These are phyloP conservation scores for Thymelicus acteon DNA, from an alignment of 2,888 invertebrate species.

Conservation along the genomic window DNA sequence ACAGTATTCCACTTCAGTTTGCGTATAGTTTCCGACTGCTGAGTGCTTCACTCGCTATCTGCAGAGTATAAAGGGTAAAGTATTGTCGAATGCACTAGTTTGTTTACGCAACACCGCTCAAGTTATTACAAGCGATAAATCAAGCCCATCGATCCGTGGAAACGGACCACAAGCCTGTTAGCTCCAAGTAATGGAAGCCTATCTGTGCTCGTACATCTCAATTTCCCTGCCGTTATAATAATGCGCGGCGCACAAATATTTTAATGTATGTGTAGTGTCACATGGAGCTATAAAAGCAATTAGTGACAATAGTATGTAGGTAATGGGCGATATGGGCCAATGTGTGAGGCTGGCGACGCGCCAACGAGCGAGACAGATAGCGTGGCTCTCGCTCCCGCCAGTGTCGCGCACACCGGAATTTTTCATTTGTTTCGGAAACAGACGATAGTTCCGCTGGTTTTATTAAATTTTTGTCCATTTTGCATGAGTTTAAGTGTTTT, in stretches of 20 bases:
- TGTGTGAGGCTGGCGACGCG: conserved; percentile 48
- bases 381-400: not conserved
- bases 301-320: conserved; percentile 68
- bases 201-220: conserved; percentile 27
- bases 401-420: conserved; percentile 46
- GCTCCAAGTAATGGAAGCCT: conserved; percentile 28
- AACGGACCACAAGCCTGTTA: conserved; percentile 25
- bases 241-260: conserved; percentile 37
- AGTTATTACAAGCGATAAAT: conserved; percentile 27
- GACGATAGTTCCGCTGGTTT: conserved; percentile 48
- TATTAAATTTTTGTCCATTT: conserved; percentile 50
- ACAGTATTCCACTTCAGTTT: no score
- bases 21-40: no score
- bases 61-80: not conserved
- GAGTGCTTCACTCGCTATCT: not conserved
- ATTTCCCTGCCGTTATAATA: conserved; percentile 28
- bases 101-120: conserved; percentile 39
- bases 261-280: conserved; percentile 56
- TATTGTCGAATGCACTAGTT: conserved; percentile 12
- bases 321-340: conserved; percentile 57
- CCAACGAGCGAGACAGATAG: conserved; percentile 58
- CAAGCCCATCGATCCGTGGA: conserved; percentile 19
- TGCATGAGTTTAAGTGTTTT: conserved; percentile 29
- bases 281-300: conserved; percentile 66
- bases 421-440: conserved; percentile 54